Evolutionary conservation across 2,797 vertebrate species (phyloP).

Genomic region (Eleutherodactylus coqui): DNA sequence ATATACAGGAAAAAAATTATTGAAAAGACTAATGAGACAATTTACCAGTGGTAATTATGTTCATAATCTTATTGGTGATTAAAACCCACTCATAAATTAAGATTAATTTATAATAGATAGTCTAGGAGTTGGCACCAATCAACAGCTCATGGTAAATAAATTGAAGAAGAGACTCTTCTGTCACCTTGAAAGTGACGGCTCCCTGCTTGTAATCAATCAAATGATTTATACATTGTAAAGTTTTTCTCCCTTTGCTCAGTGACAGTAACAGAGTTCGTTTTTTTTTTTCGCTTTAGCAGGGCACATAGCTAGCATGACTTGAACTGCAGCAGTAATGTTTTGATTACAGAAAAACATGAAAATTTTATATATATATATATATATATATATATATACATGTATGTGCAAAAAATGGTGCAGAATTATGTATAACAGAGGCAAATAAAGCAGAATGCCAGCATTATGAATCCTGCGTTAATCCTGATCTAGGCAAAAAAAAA

Average conservation of each 20-base stretch:
- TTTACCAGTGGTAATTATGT: slow-evolving; percentile 76
- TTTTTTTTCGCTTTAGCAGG: slow-evolving; percentile 40
- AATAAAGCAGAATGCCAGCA: no score
- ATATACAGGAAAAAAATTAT: slow-evolving; percentile 55
- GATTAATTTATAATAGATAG: slow-evolving; percentile 69
- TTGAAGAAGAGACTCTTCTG: slow-evolving; percentile 57
- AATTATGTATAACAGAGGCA: no score
- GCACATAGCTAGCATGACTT: not conserved
- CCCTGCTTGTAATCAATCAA: slow-evolving; percentile 52
- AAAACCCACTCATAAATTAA: slow-evolving; percentile 74
- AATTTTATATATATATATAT: not conserved
- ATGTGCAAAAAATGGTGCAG: no score
- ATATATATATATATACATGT: not conserved
- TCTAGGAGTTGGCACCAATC: slow-evolving; percentile 64
- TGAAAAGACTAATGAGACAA: slow-evolving; percentile 70
- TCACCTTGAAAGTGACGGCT: slow-evolving; percentile 59
- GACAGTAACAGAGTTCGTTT: slow-evolving; percentile 48
- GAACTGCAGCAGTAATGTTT: slow-evolving; percentile 6
- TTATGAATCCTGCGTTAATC: no score
- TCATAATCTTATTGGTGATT: slow-evolving; percentile 75
- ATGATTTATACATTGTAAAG: slow-evolving; percentile 56
- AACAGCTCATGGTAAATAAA: slow-evolving; percentile 54
- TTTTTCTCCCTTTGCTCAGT: slow-evolving; percentile 43
- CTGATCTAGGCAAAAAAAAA: no score
- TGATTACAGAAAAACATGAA: not conserved